phyloP scores from a whole-genome alignment of 2,888 invertebrate species.

The Dicyrtomina minuta region DNA sequence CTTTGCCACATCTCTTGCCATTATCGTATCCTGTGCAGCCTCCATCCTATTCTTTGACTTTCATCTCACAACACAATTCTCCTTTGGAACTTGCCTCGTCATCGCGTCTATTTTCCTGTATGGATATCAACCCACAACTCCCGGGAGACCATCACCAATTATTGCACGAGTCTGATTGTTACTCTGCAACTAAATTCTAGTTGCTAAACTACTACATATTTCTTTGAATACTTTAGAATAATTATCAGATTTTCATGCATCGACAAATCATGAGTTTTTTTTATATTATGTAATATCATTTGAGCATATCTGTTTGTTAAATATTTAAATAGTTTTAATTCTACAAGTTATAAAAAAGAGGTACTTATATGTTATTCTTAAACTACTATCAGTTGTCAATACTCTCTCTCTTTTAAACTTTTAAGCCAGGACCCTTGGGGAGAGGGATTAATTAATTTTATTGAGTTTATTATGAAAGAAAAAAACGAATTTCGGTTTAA shows the following conservation, averaged over 20 bases:
- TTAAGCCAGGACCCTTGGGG: no score
- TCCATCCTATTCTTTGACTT: conserved; percentile 92
- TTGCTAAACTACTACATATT: background rate
- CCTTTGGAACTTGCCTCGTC: conserved; percentile 80
- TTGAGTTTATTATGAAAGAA: no score
- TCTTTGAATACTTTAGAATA: background rate
- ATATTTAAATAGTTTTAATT: no score
- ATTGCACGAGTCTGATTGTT: conserved; percentile 47
- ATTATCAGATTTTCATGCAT: background rate
- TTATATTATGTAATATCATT: no score
- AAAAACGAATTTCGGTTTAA: no score
- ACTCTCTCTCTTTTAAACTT: no score
- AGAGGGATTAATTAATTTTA: no score
- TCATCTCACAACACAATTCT: conserved; percentile 80
- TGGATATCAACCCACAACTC: conserved; percentile 59
- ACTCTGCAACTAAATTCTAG: background rate
- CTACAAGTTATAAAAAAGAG: no score
- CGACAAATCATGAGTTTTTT: no score
- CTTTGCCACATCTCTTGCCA: conserved; percentile 95
- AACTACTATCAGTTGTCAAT: no score
- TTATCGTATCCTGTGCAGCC: conserved; percentile 89
- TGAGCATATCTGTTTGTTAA: no score
- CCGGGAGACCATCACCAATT: conserved; percentile 38
- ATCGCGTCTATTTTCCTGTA: conserved; percentile 95
- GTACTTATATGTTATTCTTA: no score